A percentile compares a stretch with the other conserved stretches of the same genome.
phyloP scores from a whole-genome alignment of 2,797 vertebrate species.

The Rhynchotus rufescens region DNA sequence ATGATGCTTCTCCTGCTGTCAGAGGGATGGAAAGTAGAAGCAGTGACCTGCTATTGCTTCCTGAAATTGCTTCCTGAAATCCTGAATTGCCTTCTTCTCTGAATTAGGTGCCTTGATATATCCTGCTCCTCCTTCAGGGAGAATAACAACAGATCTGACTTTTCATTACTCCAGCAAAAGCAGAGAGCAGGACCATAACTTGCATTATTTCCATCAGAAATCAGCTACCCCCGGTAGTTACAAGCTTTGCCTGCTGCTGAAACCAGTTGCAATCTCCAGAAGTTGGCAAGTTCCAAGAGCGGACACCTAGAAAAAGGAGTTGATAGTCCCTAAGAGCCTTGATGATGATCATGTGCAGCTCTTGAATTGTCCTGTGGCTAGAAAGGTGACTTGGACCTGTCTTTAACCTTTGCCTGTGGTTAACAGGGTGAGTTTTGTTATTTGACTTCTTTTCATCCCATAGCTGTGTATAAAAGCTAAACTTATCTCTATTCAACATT shows the following conservation, averaged over 20 bases:
- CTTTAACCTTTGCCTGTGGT: background rate
- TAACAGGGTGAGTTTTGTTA: background rate
- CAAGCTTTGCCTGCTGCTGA: background rate
- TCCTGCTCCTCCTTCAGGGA: background rate
- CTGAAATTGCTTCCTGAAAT: background rate
- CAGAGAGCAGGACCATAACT: background rate
- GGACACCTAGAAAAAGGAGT: background rate
- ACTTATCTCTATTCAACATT: rapidly evolving
- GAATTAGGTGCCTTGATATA: background rate
- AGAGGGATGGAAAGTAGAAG: background rate
- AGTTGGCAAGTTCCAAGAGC: background rate
- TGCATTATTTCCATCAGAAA: background rate
- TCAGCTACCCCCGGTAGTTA: background rate
- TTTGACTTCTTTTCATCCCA: background rate
- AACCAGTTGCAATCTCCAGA: background rate
- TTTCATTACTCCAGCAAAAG: background rate
- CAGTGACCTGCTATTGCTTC: background rate
- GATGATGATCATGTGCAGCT: rapidly evolving
- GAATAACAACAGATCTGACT: background rate
- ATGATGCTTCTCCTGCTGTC: background rate
- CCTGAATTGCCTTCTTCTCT: background rate
- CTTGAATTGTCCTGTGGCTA: background rate
- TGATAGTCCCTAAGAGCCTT: background rate
- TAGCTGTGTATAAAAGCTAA: background rate
- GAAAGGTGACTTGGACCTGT: background rate